Evolutionary conservation across 2,888 invertebrate genomes (phyloP), one percentile per base, ranked within the genome.

Genomic region (Chymomyza fuscimana): DNA sequence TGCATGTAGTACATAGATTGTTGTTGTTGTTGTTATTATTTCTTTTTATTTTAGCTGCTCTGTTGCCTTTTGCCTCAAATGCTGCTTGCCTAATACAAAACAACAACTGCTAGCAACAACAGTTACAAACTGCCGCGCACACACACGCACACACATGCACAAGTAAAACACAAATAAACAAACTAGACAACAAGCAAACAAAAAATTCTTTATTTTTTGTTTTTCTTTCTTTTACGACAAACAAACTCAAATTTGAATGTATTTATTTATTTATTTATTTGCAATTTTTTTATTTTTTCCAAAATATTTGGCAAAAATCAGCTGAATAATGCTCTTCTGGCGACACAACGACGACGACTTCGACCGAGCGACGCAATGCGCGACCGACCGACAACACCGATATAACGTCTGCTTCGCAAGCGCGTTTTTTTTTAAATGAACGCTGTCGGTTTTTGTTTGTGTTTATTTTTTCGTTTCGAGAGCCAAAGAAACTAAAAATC

Each of bases 61-160:
- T 62, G 52, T 12, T 56, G 52, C 51, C 40, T 1, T 5, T 54
- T 61, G 54, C 50, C 36, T 19, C 58, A 36, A 32, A 25, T 81
- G 79, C 80, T 80, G 80, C 70, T 80, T 81, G 79, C 79, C 81
- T 80, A 80, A 81, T 80, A 80, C 79, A 72, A 79, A 66, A 51
- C 51, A 50, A 66, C 60, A 58, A 50, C 32, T 40, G 46, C 54
- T 19, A 54, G 22, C 54, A 71, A 73, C 72, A 75, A 70, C 75
- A 69, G 72, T 69, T 71, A 75, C 81, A 79, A 80, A 75, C 80
- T 9, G 80, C 75, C 67, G 69, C 56, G 67, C 60, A 72, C 63
- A 70, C 63, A 61, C 60, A 60, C 16, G 16, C 52, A 61, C 64
- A 59, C 64, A 32, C 19, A 4, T n/a, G 12, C 15, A 32, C 29